phyloP scores from a whole-genome alignment of 2,888 invertebrate species.

The Tetrapedia diversipes region DNA sequence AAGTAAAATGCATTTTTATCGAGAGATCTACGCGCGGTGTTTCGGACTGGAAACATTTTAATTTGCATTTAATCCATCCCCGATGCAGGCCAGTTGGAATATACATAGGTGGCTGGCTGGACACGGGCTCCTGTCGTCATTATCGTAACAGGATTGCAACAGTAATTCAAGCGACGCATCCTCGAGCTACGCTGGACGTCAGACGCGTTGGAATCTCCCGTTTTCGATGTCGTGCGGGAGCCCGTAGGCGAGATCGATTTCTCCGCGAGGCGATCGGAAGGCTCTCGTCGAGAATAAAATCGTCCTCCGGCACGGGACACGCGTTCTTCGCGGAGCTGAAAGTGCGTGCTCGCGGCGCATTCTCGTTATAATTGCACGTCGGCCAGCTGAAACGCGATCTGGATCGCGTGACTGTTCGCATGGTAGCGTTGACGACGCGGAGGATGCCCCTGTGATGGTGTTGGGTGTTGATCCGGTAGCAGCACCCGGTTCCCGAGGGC shows the following conservation, averaged over 20 bases:
- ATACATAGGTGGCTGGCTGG: background rate
- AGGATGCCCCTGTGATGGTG: conserved; percentile 33
- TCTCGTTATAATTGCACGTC: conserved; percentile 79
- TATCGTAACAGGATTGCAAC: conserved; percentile 62
- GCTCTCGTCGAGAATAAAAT: conserved; percentile 43
- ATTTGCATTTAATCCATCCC: conserved; percentile 55
- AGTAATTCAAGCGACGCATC: conserved; percentile 52
- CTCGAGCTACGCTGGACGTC: conserved; percentile 42
- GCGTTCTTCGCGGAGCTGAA: conserved; percentile 56
- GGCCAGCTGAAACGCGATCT: conserved; percentile 71
- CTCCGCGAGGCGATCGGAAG: conserved; percentile 39
- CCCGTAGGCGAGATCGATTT: conserved; percentile 70
- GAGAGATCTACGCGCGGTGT: conserved; percentile 18
- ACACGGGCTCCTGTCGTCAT: conserved; percentile 48
- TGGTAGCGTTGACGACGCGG: conserved; percentile 30
- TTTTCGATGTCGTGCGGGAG: conserved; percentile 57
- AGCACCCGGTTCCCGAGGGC: conserved; percentile 28
- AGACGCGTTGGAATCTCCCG: conserved; percentile 49
- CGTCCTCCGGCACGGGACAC: conserved; percentile 58
- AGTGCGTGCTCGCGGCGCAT: conserved; percentile 77
- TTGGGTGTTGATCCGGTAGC: conserved; percentile 50
- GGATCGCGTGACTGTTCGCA: conserved; percentile 76
- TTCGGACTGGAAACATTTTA: conserved; percentile 51
- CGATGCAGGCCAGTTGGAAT: conserved; percentile 7
- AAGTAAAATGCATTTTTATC: conserved; percentile 38